A percentile compares a stretch with the other conserved stretches of the same genome.
Evolutionary conservation across 37 sponge, comb jelly and placozoan genomes (phyloP).

Genomic region (Agelas oroides): DNA sequence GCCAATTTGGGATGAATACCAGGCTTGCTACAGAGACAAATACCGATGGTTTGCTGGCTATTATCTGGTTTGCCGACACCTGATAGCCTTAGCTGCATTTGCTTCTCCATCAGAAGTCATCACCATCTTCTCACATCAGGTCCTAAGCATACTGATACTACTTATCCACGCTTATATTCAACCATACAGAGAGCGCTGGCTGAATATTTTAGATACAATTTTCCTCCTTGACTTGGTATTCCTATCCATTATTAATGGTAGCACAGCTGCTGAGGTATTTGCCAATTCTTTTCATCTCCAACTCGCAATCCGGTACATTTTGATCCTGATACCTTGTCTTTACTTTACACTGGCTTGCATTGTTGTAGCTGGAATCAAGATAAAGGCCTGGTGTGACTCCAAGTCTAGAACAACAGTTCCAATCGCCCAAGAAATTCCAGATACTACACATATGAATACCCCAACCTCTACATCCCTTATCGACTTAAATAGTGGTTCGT

Average conservation of each 20-base stretch:
- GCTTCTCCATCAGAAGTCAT: not conserved
- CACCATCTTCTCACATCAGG: constrained; percentile 7
- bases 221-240: not conserved
- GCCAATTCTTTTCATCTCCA: not conserved
- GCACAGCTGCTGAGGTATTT: not conserved
- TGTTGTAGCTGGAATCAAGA: not conserved
- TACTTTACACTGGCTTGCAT: not conserved
- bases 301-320: not conserved
- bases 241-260: not conserved
- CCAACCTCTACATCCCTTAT: too few species aligned
- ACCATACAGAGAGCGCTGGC: constrained; percentile 23
- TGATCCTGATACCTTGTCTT: not conserved
- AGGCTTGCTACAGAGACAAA: constrained; percentile 30
- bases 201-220: constrained; percentile 17
- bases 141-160: not conserved
- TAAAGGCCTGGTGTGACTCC: not conserved
- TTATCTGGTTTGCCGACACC: constrained; percentile 15
- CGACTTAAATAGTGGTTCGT: too few species aligned
- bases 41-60: constrained; percentile 43
- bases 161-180: constrained; percentile 11
- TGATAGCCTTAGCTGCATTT: constrained; percentile 9
- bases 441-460: too few species aligned
- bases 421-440: too few species aligned
- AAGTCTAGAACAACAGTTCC: too few species aligned
- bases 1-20: constrained; percentile 43